phyloP scores from a whole-genome alignment of 1,140 invertebrate genomes.

The Hyles vespertilio region DNA sequence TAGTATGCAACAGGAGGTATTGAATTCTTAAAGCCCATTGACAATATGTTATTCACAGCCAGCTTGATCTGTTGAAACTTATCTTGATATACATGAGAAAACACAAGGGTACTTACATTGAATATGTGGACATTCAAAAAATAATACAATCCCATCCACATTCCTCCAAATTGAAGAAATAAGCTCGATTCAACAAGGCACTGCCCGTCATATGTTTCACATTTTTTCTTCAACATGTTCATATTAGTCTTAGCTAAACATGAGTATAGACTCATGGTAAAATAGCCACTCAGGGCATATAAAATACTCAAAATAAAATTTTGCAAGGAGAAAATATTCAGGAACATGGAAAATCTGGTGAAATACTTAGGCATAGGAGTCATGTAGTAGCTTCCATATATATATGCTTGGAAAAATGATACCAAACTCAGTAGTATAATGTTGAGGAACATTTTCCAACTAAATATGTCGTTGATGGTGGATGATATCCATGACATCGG shows the following conservation, averaged over 20 bases:
- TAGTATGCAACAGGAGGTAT: slow-evolving; percentile 79
- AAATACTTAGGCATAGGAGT: slow-evolving; percentile 69
- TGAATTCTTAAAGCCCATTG: slow-evolving; percentile 76
- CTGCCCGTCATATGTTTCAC: slow-evolving; percentile 52
- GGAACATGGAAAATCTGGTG: slow-evolving; percentile 79
- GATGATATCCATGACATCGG: slow-evolving; percentile 56
- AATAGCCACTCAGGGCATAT: slow-evolving; percentile 77
- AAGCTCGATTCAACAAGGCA: slow-evolving; percentile 66
- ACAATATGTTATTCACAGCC: slow-evolving; percentile 74
- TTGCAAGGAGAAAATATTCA: slow-evolving; percentile 77
- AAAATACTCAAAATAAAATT: slow-evolving; percentile 77
- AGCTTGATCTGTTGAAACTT: slow-evolving; percentile 80
- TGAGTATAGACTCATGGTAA: slow-evolving; percentile 79
- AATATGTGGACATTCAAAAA: slow-evolving; percentile 77
- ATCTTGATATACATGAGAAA: slow-evolving; percentile 81
- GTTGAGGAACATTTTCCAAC: slow-evolving; percentile 64
- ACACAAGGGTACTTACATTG: slow-evolving; percentile 76
- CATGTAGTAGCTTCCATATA: slow-evolving; percentile 61
- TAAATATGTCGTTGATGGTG: slow-evolving; percentile 55
- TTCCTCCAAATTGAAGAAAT: slow-evolving; percentile 80
- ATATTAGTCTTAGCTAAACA: slow-evolving; percentile 76
- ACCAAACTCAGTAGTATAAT: slow-evolving; percentile 54
- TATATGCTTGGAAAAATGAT: slow-evolving; percentile 66
- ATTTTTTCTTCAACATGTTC: slow-evolving; percentile 67
- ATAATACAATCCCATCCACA: slow-evolving; percentile 82